A percentile compares a stretch with the other conserved stretches of the same genome.
Evolutionary conservation across 2,113 vertebrate genomes (phyloP).

Genomic region (Malurus cyaneus): DNA sequence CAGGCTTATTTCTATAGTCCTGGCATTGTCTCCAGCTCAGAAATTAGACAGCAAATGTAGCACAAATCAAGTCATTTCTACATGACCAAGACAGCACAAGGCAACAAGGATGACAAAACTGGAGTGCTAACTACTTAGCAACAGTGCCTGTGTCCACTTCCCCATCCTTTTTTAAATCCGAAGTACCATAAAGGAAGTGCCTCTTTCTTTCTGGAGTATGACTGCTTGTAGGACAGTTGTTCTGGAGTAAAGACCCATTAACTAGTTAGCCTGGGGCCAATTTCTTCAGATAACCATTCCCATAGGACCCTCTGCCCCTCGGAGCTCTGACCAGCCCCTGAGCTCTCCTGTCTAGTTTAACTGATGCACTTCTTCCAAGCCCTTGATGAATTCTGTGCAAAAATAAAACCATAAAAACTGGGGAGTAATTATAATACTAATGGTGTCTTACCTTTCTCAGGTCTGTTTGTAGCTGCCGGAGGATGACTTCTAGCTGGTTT

Average conservation of each 20-base stretch:
- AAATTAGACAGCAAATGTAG: neutral
- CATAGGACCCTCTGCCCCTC: neutral
- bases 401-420: neutral
- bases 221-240: neutral
- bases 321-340: neutral
- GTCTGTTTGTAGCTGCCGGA: constrained; percentile 92
- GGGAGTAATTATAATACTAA: neutral
- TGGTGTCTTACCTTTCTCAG: constrained; percentile 84
- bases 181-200: neutral
- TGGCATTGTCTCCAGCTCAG: neutral
- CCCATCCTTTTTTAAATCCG: neutral
- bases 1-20: neutral
- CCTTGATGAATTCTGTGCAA: neutral
- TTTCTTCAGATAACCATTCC: neutral
- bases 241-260: neutral
- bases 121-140: neutral
- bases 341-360: neutral
- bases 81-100: neutral
- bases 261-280: neutral
- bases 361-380: neutral
- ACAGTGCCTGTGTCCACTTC: neutral
- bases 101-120: neutral
- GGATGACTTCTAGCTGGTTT: constrained; percentile 93
- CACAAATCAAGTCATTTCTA: neutral
- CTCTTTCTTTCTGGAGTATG: neutral